Evolutionary conservation across 1,140 invertebrate species (phyloP).

Genomic region (Babylonia areolata): DNA sequence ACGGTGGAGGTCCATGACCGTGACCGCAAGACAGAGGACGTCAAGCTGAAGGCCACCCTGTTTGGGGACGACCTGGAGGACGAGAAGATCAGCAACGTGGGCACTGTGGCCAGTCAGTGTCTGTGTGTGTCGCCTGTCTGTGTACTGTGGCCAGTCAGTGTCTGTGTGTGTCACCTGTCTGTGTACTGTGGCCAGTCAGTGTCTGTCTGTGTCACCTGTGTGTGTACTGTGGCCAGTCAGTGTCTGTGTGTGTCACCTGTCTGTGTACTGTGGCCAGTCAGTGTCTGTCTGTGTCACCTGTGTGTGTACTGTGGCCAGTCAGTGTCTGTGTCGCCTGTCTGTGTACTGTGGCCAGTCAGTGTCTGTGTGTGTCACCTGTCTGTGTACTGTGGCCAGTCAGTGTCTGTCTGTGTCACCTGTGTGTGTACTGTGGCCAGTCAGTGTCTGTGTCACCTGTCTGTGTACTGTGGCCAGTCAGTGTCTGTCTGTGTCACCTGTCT

Average conservation of each 20-base stretch:
- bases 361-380: not conserved
- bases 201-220: no score
- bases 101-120: conserved; percentile 71
- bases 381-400: not conserved
- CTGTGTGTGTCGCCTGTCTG: not conserved
- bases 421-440: not conserved
- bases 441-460: no score
- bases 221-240: no score
- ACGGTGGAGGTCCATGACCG: conserved; percentile 75
- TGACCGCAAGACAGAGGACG: conserved; percentile 65
- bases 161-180: no score
- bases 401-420: not conserved
- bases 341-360: no score
- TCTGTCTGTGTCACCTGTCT: not conserved
- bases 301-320: no score
- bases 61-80: conserved; percentile 76
- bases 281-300: no score
- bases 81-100: conserved; percentile 76
- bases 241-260: no score
- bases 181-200: no score
- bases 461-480: not conserved
- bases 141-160: no score
- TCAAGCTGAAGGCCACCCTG: conserved; percentile 66
- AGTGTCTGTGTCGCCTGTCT: no score
- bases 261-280: no score